A percentile compares a stretch with the other conserved stretches of the same genome.
These are phyloP conservation scores for Spodoptera exigua DNA, from an alignment of 2,888 invertebrate species.

Conservation along the genomic window DNA sequence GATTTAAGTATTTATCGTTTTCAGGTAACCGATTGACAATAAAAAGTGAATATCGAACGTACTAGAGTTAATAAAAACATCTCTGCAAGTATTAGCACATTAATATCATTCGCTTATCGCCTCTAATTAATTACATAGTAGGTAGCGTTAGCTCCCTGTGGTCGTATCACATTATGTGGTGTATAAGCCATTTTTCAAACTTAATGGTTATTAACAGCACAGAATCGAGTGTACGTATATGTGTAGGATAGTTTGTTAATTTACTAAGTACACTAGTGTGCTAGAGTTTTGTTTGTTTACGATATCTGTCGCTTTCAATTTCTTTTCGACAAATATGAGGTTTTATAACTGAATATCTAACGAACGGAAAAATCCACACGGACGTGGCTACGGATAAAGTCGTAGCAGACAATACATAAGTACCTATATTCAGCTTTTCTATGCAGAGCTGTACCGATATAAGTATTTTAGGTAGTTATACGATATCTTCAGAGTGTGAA, in stretches of 20 bases:
- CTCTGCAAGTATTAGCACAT: constrained; percentile 38
- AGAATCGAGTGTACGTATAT: constrained; percentile 21
- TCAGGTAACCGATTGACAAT: too few relatives aligned
- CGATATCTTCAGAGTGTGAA: not conserved
- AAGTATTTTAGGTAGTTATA: too few relatives aligned
- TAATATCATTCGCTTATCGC: constrained; percentile 45
- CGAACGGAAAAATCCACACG: too few relatives aligned
- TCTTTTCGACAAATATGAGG: constrained; percentile 13
- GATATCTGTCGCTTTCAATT: constrained; percentile 14
- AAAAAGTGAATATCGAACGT: too few relatives aligned
- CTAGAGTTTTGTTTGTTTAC: constrained; percentile 11
- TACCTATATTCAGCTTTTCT: too few relatives aligned
- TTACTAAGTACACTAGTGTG: constrained; percentile 8
- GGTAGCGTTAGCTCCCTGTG: constrained; percentile 21
- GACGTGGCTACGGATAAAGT: not conserved
- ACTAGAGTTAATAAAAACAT: constrained; percentile 16
- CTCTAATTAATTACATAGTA: constrained; percentile 46
- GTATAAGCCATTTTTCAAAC: constrained; percentile 49
- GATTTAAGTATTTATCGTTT: too few relatives aligned
- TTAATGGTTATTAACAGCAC: constrained; percentile 47
- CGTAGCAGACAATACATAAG: too few relatives aligned
- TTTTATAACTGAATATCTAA: constrained; percentile 3
- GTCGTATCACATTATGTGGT: constrained; percentile 44
- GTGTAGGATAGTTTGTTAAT: constrained; percentile 34
- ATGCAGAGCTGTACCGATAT: too few relatives aligned